Evolutionary conservation across 2,797 vertebrate species (phyloP).

Genomic region (Gymnoscopelus microlampas): DNA sequence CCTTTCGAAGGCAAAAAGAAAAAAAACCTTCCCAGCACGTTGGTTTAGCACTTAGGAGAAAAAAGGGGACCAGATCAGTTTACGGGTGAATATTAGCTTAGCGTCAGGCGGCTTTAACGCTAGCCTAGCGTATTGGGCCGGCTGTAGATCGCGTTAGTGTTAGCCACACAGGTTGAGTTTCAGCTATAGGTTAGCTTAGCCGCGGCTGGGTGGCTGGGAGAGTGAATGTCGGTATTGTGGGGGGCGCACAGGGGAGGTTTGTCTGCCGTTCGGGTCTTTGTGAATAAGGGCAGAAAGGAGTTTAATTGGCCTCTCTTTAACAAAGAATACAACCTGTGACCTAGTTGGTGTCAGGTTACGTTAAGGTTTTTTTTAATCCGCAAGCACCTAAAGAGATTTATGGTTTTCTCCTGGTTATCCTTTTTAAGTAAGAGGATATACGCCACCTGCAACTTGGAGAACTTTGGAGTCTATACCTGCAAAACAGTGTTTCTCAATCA

Average conservation of each 20-base stretch:
- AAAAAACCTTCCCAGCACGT: not conserved
- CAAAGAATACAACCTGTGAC: conserved; percentile 49
- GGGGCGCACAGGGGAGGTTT: not conserved
- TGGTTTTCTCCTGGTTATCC: too few relatives aligned
- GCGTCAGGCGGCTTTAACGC: conserved; percentile 8
- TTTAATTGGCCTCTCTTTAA: conserved; percentile 36
- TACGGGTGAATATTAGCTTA: conserved; percentile 3
- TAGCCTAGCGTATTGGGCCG: conserved; percentile 15
- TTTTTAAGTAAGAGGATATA: too few relatives aligned
- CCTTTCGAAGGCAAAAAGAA: not conserved
- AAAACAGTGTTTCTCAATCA: too few relatives aligned
- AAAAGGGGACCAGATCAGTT: conserved; percentile 3
- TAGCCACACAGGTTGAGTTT: conserved; percentile 33
- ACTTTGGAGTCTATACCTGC: too few relatives aligned
- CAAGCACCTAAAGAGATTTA: conserved; percentile 25
- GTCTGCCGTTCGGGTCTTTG: conserved; percentile 24
- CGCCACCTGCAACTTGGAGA: too few relatives aligned
- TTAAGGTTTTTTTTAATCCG: conserved; percentile 49
- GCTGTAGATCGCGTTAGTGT: conserved; percentile 32
- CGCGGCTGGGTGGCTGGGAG: not conserved
- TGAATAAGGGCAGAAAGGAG: conserved; percentile 42
- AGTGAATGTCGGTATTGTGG: conserved; percentile 62
- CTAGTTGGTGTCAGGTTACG: conserved; percentile 57
- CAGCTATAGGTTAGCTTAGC: conserved; percentile 35
- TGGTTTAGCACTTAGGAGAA: not conserved